Percentiles rank a stretch among this genome's conserved stretches.
These are phyloP conservation scores for Melipona quadrifasciata DNA, from an alignment of 1,140 invertebrate genomes.

Conservation along the genomic window DNA sequence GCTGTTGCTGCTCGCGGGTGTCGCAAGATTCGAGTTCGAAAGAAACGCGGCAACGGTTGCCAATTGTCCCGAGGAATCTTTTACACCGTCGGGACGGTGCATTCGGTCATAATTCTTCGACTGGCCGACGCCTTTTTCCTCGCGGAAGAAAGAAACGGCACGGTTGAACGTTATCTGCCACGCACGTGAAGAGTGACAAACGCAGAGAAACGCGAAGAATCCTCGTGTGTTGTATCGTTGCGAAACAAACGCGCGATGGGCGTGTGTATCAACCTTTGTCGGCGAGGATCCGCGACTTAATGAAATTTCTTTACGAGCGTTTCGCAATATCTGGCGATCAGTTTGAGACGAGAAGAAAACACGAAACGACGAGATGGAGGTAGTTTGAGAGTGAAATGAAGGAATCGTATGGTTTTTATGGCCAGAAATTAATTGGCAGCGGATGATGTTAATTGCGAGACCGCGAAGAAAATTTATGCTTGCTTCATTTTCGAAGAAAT, in stretches of 20 bases:
- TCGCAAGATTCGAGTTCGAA: neutral
- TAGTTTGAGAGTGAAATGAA: neutral
- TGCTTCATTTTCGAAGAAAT: too few species aligned
- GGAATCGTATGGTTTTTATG: neutral
- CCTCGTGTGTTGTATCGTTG: neutral
- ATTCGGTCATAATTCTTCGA: neutral
- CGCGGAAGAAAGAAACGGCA: too few species aligned
- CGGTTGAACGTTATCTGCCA: too few species aligned
- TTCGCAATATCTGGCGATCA: neutral
- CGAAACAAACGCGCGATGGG: neutral
- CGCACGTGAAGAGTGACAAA: too few species aligned
- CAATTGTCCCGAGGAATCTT: conserved; percentile 2
- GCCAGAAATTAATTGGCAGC: neutral
- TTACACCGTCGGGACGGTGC: neutral
- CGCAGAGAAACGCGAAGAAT: neutral
- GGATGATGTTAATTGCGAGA: neutral
- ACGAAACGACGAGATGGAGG: neutral
- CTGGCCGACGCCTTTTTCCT: neutral
- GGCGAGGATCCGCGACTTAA: neutral
- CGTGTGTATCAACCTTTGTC: neutral
- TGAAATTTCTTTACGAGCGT: neutral
- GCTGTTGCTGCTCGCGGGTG: neutral
- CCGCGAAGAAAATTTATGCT: too few species aligned
- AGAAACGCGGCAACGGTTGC: neutral
- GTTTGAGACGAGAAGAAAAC: neutral